Base-by-base conservation (phyloP, 1,140 invertebrate genomes). In the Aplysia californica region DNA sequence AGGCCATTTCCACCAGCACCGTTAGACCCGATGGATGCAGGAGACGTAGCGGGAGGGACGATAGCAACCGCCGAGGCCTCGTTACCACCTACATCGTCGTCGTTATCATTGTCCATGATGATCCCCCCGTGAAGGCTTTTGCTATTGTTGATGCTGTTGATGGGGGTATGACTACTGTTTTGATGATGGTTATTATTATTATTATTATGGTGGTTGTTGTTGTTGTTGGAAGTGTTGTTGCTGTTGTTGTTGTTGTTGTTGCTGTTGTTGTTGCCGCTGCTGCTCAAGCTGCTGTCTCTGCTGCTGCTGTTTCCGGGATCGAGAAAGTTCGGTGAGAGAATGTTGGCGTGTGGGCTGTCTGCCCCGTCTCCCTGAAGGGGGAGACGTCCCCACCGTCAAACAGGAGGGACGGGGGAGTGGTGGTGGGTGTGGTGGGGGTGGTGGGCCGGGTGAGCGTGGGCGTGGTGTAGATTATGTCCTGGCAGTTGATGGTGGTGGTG, bases 381-480 rank as follows among this genome's bases (percentile, higher is more conserved):
- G 70, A 61, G 55, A 73, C 56, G n/a, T 3, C 33, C 38, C 70
- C 70, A 61, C 23, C 50, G 72, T 75, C 72, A 75, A 38, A 75
- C 72, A 3, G 61, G 72, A 3, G 72, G 41, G 1, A 75, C 39
- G 3, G 72, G 29, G 18, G 72, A 31, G 41, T 66, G 72, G 23
- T 41, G 39, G 26, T 74, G 58, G 26, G 50, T 50, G 23, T 73
- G 70, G 33, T 72, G 69, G 1, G 31, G 69, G 23, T 72, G 55
- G 39, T 33, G n/a, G n/a, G n/a, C n/a, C 58, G 26, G 29, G 26
- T 10, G 58, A 20, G 6, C 6, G 6, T 10, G 6, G 44, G 44
- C n/a, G 44, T 50, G 44, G 44, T 50, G 44, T 10, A 15, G 44
- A 50, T 10, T 50, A n/a, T 50, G 44, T 10, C n/a, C 10, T 15